Conservation (phyloP, 2,888 invertebrate species). For the Nysson spinosus region DNA sequence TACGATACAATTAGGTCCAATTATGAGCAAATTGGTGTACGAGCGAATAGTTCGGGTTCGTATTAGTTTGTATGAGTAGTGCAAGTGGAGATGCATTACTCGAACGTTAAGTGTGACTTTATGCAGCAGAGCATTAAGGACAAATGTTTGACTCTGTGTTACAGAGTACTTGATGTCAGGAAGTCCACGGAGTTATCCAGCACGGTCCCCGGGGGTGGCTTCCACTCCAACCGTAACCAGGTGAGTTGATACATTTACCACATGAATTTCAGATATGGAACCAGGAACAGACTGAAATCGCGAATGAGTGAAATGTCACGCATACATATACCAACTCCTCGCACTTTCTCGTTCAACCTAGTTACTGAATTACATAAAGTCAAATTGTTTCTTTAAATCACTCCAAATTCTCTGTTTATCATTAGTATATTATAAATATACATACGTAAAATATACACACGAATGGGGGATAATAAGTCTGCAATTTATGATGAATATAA, state of each 20-base stretch:
- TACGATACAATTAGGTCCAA: background rate
- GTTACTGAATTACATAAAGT: slow-evolving; percentile 43
- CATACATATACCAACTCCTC: slow-evolving; percentile 57
- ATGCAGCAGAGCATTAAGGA: slow-evolving; percentile 46
- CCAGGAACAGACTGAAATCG: slow-evolving; percentile 17
- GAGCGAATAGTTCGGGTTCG: slow-evolving; percentile 9
- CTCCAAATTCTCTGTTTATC: too few species aligned
- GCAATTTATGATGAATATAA: too few species aligned
- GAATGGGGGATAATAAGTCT: too few species aligned
- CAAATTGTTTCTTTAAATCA: too few species aligned
- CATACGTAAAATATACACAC: too few species aligned
- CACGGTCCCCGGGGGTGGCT: slow-evolving; percentile 70
- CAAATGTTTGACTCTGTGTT: slow-evolving; percentile 58
- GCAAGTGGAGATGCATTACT: slow-evolving; percentile 18
- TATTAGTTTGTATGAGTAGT: slow-evolving; percentile 22
- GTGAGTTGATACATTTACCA: slow-evolving; percentile 53
- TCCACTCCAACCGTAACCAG: slow-evolving; percentile 71
- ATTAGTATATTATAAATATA: too few species aligned
- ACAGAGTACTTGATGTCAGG: slow-evolving; percentile 76
- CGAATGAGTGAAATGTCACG: slow-evolving; percentile 31
- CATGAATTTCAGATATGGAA: slow-evolving; percentile 38
- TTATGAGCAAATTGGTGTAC: background rate
- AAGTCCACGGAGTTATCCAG: slow-evolving; percentile 74
- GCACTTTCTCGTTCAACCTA: slow-evolving; percentile 56
- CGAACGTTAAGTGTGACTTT: slow-evolving; percentile 30